Base-by-base conservation (phyloP, 1,140 invertebrate genomes). In the Drosophila nebulosa region DNA sequence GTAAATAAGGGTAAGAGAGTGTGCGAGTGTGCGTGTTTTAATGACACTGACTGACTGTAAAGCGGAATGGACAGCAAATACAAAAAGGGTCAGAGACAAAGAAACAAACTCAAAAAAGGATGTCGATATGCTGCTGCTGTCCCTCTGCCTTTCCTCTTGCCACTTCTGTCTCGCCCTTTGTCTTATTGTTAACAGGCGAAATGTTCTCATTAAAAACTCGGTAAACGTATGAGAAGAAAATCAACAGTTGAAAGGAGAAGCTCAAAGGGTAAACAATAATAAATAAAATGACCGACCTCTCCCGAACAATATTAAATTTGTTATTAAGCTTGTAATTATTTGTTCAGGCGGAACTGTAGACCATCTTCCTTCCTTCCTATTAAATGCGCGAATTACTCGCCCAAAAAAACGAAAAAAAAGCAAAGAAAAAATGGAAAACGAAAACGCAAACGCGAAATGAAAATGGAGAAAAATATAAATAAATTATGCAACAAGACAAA, bases 311-410 rank as follows among this genome's bases (percentile, higher is more conserved):
- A 85, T 85, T 85, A 86, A 85, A 85, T 85, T 85, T 85, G 81
- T 81, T 85, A 85, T 85, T 85, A 85, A 85, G 81, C 81, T 69
- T 69, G 81, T 85, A 86, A 85, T 85, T 85, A 85, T 85, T 85
- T 85, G 66, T 67, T 69, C 69, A 74, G 65, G 59, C 74, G 74
- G 67, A 85, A 86, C 67, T 78, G 81, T 78, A 81, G 76, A 67
- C 78, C 78, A 81, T 69, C 71, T 80, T 52, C 18, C 64, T 80
- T 52, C 18, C 64, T 69, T 69, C 36, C 6, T 35, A 55, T 73
- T 73, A 73, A 73, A 61, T 58, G 50, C 50, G 71, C 62, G 71
- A 74, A 74, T 60, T 66, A 73, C 55, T 62, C 55, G 24, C 70
- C 22, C 16, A 46, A 32, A 32, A 32, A 46, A 46, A 46, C 7